Conservation (phyloP, 2,113 vertebrate species). For the Sisor rabdophorus region DNA sequence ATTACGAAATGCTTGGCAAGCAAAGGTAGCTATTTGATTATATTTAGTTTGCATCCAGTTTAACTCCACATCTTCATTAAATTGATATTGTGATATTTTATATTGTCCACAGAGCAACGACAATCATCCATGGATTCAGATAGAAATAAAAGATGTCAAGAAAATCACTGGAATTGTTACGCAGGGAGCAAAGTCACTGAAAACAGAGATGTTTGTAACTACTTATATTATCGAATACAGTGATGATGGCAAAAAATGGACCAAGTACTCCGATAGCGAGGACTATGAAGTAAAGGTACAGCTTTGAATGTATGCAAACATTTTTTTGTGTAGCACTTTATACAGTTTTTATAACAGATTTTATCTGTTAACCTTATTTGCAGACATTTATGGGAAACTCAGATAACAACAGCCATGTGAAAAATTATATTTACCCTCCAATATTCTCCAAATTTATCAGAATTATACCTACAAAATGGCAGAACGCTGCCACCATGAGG, state of each 20-base stretch:
- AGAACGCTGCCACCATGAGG: slow-evolving; percentile 80
- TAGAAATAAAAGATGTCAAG: slow-evolving; percentile 78
- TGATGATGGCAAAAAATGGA: slow-evolving; percentile 76
- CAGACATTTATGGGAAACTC: slow-evolving; percentile 84
- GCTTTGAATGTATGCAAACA: neutral
- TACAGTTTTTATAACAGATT: neutral
- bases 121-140: slow-evolving; percentile 85
- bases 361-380: slow-evolving; percentile 46
- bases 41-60: neutral
- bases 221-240: slow-evolving; percentile 78
- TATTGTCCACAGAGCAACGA: slow-evolving; percentile 68
- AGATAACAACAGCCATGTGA: slow-evolving; percentile 69
- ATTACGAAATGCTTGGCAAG: slow-evolving; percentile 78
- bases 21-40: slow-evolving; percentile 70
- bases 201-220: slow-evolving; percentile 77
- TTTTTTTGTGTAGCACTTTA: neutral
- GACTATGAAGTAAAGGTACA: slow-evolving; percentile 72
- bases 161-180: slow-evolving; percentile 89
- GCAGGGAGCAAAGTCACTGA: slow-evolving; percentile 79
- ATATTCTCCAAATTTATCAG: slow-evolving; percentile 86
- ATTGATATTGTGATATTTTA: neutral
- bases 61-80: neutral
- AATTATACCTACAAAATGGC: slow-evolving; percentile 82
- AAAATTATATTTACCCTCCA: slow-evolving; percentile 85
- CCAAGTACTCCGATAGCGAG: slow-evolving; percentile 69